Evolutionary conservation across 2,797 vertebrate species (phyloP).

Genomic region (Enteromius anoplus): DNA sequence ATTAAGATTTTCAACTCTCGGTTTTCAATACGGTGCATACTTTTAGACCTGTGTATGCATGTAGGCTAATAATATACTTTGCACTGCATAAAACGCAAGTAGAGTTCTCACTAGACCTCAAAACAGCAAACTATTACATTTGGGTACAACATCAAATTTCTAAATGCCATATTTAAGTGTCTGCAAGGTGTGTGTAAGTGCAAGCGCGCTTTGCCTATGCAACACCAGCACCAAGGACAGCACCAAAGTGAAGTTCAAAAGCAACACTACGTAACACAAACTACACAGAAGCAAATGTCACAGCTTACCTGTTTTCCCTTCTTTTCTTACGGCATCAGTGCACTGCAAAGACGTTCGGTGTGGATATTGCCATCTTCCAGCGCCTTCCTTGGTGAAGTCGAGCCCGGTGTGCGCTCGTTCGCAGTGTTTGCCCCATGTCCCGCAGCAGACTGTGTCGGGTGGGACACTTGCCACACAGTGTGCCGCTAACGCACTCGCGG

Average conservation of each 20-base stretch:
- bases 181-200: not conserved
- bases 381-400: slow-evolving; percentile 13
- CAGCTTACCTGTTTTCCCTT: slow-evolving; percentile 30
- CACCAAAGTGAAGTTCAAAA: slow-evolving; percentile 21
- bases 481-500: slow-evolving; percentile 21
- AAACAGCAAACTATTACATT: not conserved
- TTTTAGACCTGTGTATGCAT: not conserved
- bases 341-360: slow-evolving; percentile 24
- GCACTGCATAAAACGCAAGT: not conserved
- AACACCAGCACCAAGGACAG: slow-evolving; percentile 30
- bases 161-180: not conserved
- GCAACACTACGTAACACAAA: not conserved
- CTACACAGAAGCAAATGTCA: not conserved
- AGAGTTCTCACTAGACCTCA: not conserved
- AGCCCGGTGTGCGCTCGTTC: slow-evolving; percentile 12
- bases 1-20: not conserved
- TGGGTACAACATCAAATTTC: not conserved
- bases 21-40: not conserved
- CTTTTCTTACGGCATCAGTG: not conserved
- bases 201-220: not conserved
- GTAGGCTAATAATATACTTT: not conserved
- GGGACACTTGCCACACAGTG: slow-evolving; percentile 42
- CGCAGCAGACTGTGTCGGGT: slow-evolving; percentile 43
- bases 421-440: slow-evolving; percentile 49
- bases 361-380: slow-evolving; percentile 33